These are phyloP conservation scores for Siniperca chuatsi DNA, from an alignment of 2,113 vertebrate genomes.

Conservation along the genomic window DNA sequence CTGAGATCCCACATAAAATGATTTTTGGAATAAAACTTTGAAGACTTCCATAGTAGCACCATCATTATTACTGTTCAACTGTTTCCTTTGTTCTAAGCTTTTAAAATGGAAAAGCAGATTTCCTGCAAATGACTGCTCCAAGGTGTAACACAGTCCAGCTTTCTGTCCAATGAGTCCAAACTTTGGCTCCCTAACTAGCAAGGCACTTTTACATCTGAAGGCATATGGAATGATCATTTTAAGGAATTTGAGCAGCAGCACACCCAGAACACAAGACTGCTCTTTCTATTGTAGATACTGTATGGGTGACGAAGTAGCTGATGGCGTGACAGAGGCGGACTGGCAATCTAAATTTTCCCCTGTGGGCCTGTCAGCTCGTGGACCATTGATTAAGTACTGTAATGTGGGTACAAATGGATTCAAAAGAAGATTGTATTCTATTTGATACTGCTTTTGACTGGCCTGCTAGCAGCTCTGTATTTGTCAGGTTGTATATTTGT, in stretches of 20 bases:
- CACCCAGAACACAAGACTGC: neutral
- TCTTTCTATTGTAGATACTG: neutral
- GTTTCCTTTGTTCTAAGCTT: slow-evolving; percentile 38
- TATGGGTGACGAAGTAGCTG: neutral
- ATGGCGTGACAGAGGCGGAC: neutral
- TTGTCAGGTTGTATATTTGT: neutral
- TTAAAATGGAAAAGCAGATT: slow-evolving; percentile 51
- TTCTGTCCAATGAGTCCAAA: slow-evolving; percentile 40
- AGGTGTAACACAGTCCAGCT: slow-evolving; percentile 30
- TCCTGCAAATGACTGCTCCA: slow-evolving; percentile 25
- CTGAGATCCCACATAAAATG: slow-evolving; percentile 33
- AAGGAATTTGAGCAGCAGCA: slow-evolving; percentile 20
- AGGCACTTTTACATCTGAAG: slow-evolving; percentile 50
- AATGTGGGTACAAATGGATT: neutral
- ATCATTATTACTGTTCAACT: neutral
- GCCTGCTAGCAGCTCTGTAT: neutral
- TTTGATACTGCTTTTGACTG: neutral
- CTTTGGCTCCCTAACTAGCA: slow-evolving; percentile 9
- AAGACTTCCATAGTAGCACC: slow-evolving; percentile 17
- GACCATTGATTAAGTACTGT: too few species aligned
- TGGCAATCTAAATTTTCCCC: neutral
- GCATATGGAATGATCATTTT: slow-evolving; percentile 60
- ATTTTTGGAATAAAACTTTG: slow-evolving; percentile 31
- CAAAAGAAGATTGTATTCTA: neutral
- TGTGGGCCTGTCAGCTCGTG: neutral